A percentile compares a stretch with the other conserved stretches of the same genome.
These are phyloP conservation scores for Leptura quadrifasciata DNA, from an alignment of 2,888 invertebrate species.

Conservation along the genomic window DNA sequence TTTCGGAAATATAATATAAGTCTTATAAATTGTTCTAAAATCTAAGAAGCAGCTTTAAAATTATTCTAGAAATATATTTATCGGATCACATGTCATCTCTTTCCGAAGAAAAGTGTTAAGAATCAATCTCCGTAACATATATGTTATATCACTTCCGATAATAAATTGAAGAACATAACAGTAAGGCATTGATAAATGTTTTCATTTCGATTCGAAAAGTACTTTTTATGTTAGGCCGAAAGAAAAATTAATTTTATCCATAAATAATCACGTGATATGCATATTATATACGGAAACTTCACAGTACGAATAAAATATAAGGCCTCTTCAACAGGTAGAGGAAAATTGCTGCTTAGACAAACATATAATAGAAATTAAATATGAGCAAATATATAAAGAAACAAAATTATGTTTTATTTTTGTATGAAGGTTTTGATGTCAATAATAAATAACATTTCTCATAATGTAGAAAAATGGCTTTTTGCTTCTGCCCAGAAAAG, in stretches of 20 bases:
- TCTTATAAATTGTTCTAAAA: background rate
- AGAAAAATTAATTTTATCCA: conserved; percentile 4
- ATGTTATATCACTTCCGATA: conserved; percentile 17
- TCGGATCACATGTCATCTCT: background rate
- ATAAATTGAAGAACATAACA: conserved; percentile 25
- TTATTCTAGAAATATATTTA: background rate
- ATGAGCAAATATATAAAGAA: too few relatives aligned
- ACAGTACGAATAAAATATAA: background rate
- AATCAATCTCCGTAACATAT: background rate
- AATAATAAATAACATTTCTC: too few relatives aligned
- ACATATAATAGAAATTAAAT: too few relatives aligned
- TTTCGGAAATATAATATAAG: too few relatives aligned
- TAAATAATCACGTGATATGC: conserved; percentile 13
- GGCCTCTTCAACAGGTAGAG: background rate
- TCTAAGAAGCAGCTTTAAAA: background rate
- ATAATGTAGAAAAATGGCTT: too few relatives aligned
- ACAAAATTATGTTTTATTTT: too few relatives aligned
- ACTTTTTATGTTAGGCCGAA: conserved; percentile 15
- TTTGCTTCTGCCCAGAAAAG: too few relatives aligned
- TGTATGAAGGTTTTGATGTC: too few relatives aligned
- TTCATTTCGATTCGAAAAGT: conserved; percentile 40
- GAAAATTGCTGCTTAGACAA: too few relatives aligned
- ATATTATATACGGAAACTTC: background rate
- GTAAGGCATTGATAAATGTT: conserved; percentile 39
- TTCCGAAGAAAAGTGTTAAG: background rate